Conservation (phyloP, 2,113 vertebrate genomes). For the Elachura formosa region DNA sequence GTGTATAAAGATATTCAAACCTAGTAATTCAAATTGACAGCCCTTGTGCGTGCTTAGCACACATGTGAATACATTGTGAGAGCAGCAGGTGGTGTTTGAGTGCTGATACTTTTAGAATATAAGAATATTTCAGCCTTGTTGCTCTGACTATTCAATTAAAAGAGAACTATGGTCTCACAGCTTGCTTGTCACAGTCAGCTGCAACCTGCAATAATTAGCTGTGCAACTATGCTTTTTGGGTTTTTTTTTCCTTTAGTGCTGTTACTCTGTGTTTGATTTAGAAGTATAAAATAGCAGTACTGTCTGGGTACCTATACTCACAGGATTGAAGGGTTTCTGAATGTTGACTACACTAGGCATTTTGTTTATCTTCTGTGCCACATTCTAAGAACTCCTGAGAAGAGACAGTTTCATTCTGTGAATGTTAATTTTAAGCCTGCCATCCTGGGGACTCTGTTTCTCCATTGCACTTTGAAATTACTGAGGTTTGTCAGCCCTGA, state of each 20-base stretch:
- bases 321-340: neutral
- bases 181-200: neutral
- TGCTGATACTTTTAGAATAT: conserved; percentile 26
- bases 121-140: conserved; percentile 41
- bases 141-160: conserved; percentile 42
- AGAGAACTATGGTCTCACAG: conserved; percentile 19
- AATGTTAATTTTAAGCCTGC: neutral
- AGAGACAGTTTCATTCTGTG: neutral
- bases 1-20: conserved; percentile 37
- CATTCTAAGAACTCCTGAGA: neutral
- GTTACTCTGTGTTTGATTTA: neutral
- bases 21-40: conserved; percentile 42
- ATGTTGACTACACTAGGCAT: neutral
- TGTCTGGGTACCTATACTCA: neutral
- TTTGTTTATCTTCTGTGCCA: neutral
- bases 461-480: neutral
- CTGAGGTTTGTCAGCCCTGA: neutral
- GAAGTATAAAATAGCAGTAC: neutral
- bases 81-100: conserved; percentile 45
- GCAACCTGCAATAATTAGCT: conserved; percentile 7
- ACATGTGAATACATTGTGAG: conserved; percentile 8
- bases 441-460: neutral
- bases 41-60: conserved; percentile 27
- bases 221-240: neutral
- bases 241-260: neutral